These are phyloP conservation scores for Nymphalis urticae DNA, from an alignment of 2,888 invertebrate genomes.

Conservation along the genomic window DNA sequence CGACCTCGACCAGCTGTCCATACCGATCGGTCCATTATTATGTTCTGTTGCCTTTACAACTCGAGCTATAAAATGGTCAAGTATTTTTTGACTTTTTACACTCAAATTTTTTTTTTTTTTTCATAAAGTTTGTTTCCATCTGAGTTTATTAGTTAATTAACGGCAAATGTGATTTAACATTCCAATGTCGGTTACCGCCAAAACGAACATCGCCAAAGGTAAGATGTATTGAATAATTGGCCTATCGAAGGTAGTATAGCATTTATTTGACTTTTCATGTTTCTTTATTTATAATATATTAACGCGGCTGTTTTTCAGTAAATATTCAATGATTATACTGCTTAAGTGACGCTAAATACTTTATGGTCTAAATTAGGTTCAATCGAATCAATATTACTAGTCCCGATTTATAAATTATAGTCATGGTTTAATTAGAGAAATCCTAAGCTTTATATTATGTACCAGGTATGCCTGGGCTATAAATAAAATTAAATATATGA, in stretches of 20 bases:
- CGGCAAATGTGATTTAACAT: conserved; percentile 69
- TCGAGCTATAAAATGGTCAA: conserved; percentile 82
- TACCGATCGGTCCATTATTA: conserved; percentile 60
- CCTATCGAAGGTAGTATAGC: conserved; percentile 80
- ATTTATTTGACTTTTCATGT: conserved; percentile 78
- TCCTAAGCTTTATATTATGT: conserved; percentile 11
- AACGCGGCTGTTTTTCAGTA: conserved; percentile 22
- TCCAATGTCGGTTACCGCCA: conserved; percentile 73
- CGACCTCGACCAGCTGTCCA: conserved; percentile 29
- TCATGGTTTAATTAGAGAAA: conserved; percentile 13
- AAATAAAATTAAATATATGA: background rate
- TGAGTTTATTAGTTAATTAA: conserved; percentile 59
- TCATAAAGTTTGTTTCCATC: conserved; percentile 62
- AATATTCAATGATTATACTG: conserved; percentile 14
- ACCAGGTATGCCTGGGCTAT: conserved; percentile 6
- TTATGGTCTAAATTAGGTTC: conserved; percentile 21
- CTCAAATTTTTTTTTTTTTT: conserved; percentile 75
- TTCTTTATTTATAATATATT: conserved; percentile 34
- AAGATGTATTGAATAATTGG: conserved; percentile 69
- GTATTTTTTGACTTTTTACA: conserved; percentile 83
- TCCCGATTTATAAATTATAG: conserved; percentile 20
- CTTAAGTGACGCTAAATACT: conserved; percentile 24
- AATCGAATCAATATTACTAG: conserved; percentile 16
- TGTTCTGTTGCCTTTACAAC: conserved; percentile 73
- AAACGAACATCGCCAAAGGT: conserved; percentile 76